These are phyloP conservation scores for Cinara cedri DNA, from an alignment of 2,888 invertebrate species.

Conservation along the genomic window DNA sequence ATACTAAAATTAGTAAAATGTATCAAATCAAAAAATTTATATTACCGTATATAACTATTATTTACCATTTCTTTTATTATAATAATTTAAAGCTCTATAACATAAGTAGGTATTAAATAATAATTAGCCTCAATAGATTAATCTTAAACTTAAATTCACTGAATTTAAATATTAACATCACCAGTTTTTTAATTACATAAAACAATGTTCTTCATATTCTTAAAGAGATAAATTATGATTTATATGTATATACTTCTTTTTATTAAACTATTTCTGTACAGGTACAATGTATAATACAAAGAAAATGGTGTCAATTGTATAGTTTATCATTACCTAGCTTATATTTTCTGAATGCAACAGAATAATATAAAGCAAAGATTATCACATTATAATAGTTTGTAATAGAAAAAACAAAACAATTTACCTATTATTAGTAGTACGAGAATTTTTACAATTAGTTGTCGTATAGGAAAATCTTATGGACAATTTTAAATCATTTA, in stretches of 20 bases:
- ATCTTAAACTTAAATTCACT: not conserved
- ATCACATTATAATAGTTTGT: too few species aligned
- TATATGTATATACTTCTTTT: too few species aligned
- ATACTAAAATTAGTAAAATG: too few species aligned
- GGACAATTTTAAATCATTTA: too few species aligned
- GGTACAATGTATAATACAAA: not conserved
- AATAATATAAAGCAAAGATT: not conserved
- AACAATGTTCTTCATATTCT: not conserved
- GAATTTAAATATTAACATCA: not conserved
- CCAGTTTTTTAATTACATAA: too few species aligned
- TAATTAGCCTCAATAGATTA: constrained; percentile 15
- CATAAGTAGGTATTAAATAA: not conserved
- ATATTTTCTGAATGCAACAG: too few species aligned
- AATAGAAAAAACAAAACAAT: not conserved
- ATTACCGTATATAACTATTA: not conserved
- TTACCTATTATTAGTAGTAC: too few species aligned
- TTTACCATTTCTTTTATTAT: not conserved
- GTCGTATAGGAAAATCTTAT: too few species aligned
- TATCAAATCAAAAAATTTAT: not conserved
- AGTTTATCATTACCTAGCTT: not conserved
- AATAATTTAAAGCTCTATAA: not conserved
- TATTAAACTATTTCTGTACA: not conserved
- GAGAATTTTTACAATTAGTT: too few species aligned
- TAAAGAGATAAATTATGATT: not conserved
- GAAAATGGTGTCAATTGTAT: not conserved